phyloP scores from a whole-genome alignment of 2,113 vertebrate species.

The Saiga tatarica region DNA sequence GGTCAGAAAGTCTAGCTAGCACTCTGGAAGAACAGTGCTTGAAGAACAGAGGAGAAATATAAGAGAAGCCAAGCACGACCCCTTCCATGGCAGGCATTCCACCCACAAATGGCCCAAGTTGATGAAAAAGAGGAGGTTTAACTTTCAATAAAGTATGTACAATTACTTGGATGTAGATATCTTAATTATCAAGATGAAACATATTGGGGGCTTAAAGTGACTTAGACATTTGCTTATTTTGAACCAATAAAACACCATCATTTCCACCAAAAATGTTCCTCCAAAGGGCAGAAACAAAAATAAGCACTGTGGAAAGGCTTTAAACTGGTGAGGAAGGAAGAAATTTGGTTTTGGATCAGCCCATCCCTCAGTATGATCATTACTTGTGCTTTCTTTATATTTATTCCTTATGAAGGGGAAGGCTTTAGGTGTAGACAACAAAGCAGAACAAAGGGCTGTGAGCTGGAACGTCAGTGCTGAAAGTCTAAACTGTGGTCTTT shows the following conservation, averaged over 20 bases:
- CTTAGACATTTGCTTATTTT: background rate
- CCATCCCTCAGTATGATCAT: background rate
- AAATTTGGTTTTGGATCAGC: background rate
- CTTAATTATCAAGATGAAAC: background rate
- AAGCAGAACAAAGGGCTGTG: background rate
- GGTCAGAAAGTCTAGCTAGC: background rate
- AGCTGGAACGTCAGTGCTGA: background rate
- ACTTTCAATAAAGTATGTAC: background rate
- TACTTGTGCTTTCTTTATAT: background rate
- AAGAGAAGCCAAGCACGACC: background rate
- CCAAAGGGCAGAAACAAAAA: background rate
- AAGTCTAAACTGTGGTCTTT: background rate
- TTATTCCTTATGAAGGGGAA: background rate
- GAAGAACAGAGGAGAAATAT: background rate
- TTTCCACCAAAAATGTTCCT: background rate
- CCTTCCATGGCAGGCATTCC: accelerated
- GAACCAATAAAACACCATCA: background rate
- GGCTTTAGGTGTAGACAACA: background rate
- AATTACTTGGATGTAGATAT: background rate
- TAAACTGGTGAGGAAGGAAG: conserved; percentile 69
- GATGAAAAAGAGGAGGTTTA: background rate
- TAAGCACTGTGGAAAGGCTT: conserved; percentile 55
- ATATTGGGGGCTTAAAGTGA: background rate
- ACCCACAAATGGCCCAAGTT: no score
- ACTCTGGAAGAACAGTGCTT: background rate